phyloP scores from a whole-genome alignment of 1,140 invertebrate genomes.

The Calliopsis andreniformis region DNA sequence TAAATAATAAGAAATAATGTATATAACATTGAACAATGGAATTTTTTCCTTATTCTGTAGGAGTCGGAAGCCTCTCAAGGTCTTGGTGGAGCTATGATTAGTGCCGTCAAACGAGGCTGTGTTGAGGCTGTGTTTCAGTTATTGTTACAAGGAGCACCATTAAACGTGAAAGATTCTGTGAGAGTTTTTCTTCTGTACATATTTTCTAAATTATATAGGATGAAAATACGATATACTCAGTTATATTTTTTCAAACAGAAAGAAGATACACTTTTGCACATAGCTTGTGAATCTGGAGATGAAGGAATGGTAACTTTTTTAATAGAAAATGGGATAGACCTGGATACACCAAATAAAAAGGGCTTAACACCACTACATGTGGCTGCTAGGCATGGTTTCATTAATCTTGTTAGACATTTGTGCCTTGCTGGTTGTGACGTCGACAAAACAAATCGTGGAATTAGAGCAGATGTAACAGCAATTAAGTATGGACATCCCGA shows the following conservation, averaged over 20 bases:
- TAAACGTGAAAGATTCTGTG: slow-evolving; percentile 87
- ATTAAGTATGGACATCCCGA: slow-evolving; percentile 89
- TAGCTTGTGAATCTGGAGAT: slow-evolving; percentile 87
- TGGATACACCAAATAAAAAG: slow-evolving; percentile 86
- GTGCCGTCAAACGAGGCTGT: slow-evolving; percentile 79
- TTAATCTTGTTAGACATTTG: slow-evolving; percentile 88
- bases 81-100: slow-evolving; percentile 78
- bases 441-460: slow-evolving; percentile 86
- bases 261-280: slow-evolving; percentile 89
- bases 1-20: slow-evolving; percentile 7
- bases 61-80: slow-evolving; percentile 78
- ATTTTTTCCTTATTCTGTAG: slow-evolving; percentile 70
- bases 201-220: neutral
- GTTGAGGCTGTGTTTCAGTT: slow-evolving; percentile 78
- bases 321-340: slow-evolving; percentile 88
- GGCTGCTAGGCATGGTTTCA: slow-evolving; percentile 88
- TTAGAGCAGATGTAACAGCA: slow-evolving; percentile 91
- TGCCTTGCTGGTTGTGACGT: slow-evolving; percentile 88
- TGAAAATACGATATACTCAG: slow-evolving; percentile 16
- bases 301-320: slow-evolving; percentile 87
- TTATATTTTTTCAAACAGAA: slow-evolving; percentile 80
- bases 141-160: slow-evolving; percentile 87
- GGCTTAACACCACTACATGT: slow-evolving; percentile 89
- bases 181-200: slow-evolving; percentile 35
- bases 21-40: slow-evolving; percentile 3